A percentile compares a stretch with the other conserved stretches of the same genome.
Evolutionary conservation across 2,797 vertebrate species (phyloP).

Genomic region (Acrocephalus scirpaceus): DNA sequence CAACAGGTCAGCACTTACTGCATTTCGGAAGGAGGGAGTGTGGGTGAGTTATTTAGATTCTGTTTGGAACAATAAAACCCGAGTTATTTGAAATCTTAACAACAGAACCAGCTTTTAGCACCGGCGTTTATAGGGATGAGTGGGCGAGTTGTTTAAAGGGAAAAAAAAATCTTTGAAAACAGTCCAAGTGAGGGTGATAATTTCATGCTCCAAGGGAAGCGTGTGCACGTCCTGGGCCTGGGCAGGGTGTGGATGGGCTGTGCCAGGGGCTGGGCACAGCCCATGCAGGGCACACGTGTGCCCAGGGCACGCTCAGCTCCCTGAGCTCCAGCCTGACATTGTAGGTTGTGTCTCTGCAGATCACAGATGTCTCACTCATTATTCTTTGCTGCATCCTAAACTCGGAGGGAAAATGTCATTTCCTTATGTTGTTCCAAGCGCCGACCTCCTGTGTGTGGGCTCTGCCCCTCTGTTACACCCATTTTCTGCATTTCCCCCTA

Average conservation of each 20-base stretch:
- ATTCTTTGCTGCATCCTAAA: background rate
- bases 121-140: slow-evolving; percentile 45
- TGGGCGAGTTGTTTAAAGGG: slow-evolving; percentile 63
- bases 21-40: background rate
- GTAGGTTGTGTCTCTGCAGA: background rate
- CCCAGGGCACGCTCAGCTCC: background rate
- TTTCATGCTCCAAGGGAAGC: background rate
- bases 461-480: background rate
- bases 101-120: slow-evolving; percentile 60
- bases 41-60: slow-evolving; percentile 61
- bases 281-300: background rate
- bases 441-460: background rate
- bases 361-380: accelerated
- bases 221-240: background rate
- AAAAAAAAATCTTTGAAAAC: slow-evolving; percentile 14
- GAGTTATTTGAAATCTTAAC: slow-evolving; percentile 47
- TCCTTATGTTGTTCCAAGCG: background rate
- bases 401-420: background rate
- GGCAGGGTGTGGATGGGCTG: background rate
- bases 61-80: slow-evolving; percentile 62
- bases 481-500: background rate
- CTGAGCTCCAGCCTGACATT: background rate
- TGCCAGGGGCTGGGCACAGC: background rate
- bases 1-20: background rate
- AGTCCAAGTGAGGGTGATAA: slow-evolving; percentile 51